Evolutionary conservation across 1,140 invertebrate genomes (phyloP), one percentile per base, ranked within the genome.

Genomic region (Linepithema humile): DNA sequence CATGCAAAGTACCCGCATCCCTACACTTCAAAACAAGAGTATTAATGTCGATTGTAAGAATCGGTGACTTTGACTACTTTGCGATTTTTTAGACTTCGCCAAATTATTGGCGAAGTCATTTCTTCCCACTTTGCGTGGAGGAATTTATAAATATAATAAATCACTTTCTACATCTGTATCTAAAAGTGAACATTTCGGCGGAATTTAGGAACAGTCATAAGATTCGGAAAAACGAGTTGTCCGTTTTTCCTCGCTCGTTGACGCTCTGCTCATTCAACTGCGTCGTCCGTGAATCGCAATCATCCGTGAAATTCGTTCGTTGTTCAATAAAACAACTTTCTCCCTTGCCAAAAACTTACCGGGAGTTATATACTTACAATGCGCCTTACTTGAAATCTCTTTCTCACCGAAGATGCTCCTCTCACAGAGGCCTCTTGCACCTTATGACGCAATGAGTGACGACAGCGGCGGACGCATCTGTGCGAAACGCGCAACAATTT

Each of bases 1-100:
- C 87, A 85, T 82, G 88, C 89, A 85, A 91, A 87, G 89, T 90
- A 91, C 80, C 83, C 74, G 70, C 50, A 62, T 84, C 86, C 72
- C 35, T 57, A 70, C 75, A 55, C 70, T 55, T 70, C 48, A 53
- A 57, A 80, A 45, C 75, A n/a, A 10, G 50, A 55, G 6, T 23
- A 40, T 55, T 6, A 55, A 80, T 32, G 40, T 12, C 6, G 26
- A 45, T 48, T 50, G n/a, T 26, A 7, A 4, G 40, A 38, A 17
- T 10, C 3, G 40, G 15, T 45, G 43, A 45, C 15, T 43, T 12
- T 12, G 29, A 65, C 5, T 17, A 59, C 9, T 48, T 65, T 5
- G 35, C 3, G n/a, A 48, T 48, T 65, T 75, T 15, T 45, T 23
- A 45, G 15, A 38, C 20, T 40, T 60, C 35, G 50, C 3, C 23